Conservation (phyloP, 2,888 invertebrate species). For the Ditula angustiorana region DNA sequence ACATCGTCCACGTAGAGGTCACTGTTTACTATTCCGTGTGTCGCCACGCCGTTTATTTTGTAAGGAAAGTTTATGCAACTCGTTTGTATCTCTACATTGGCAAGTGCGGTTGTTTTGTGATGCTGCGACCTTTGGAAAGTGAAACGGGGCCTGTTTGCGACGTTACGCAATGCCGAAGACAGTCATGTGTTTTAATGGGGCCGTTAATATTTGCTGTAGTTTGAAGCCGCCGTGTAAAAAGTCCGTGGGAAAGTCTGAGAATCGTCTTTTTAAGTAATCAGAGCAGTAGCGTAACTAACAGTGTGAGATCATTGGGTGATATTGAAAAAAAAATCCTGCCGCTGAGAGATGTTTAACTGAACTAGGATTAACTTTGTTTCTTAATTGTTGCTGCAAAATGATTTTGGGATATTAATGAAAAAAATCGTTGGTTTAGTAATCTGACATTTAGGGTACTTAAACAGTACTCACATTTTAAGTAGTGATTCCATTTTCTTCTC, state of each 20-base stretch:
- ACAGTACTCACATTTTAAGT: constrained; percentile 88
- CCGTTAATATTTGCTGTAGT: constrained; percentile 14
- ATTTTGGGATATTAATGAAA: background rate
- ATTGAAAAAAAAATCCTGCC: background rate
- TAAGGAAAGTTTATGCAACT: constrained; percentile 35
- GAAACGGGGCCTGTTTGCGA: constrained; percentile 19
- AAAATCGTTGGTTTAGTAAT: background rate
- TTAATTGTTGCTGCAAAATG: too few species aligned
- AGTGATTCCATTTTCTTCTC: constrained; percentile 92
- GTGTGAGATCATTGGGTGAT: background rate
- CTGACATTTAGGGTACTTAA: constrained; percentile 9
- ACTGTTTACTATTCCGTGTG: constrained; percentile 10
- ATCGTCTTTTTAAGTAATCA: background rate
- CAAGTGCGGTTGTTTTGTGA: background rate
- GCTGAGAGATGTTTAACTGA: too few species aligned
- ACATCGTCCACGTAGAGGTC: constrained; percentile 10
- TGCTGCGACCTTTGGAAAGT: constrained; percentile 35
- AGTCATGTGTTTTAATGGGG: constrained; percentile 31
- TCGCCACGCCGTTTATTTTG: background rate
- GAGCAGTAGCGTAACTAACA: background rate
- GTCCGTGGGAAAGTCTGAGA: constrained; percentile 16
- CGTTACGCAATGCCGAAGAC: constrained; percentile 24
- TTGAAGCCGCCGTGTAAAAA: constrained; percentile 12
- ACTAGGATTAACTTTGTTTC: too few species aligned
- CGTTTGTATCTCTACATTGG: constrained; percentile 12